phyloP scores from a whole-genome alignment of 2,113 vertebrate species.

The Catharus minimus region DNA sequence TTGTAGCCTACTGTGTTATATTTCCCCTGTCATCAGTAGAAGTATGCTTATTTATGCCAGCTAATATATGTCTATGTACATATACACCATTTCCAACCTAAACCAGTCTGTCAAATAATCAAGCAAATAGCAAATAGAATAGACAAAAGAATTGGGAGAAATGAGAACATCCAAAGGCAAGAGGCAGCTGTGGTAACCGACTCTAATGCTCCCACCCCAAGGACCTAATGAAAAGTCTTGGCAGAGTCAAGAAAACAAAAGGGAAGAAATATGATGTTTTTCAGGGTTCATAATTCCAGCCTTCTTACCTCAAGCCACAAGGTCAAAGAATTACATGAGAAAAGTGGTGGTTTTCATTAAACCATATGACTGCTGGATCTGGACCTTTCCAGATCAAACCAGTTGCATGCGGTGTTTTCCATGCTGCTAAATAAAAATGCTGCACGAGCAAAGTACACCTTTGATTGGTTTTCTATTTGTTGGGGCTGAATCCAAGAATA shows the following conservation, averaged over 20 bases:
- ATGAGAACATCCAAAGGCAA: not conserved
- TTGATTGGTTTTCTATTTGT: not conserved
- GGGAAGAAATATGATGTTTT: not conserved
- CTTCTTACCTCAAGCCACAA: not conserved
- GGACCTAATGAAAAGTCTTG: not conserved
- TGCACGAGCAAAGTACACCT: not conserved
- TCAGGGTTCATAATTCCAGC: not conserved
- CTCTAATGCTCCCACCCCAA: not conserved
- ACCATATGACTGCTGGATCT: rapidly evolving
- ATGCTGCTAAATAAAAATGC: not conserved
- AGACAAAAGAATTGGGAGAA: not conserved
- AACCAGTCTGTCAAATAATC: not conserved
- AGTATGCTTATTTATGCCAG: not conserved
- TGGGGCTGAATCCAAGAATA: not conserved
- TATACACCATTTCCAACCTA: not conserved
- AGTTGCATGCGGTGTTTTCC: not conserved
- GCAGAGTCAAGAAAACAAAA: not conserved
- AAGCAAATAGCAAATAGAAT: not conserved
- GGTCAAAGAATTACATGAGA: not conserved
- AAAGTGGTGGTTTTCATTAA: not conserved
- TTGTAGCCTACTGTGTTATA: not conserved
- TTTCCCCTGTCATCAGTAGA: not conserved
- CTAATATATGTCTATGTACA: not conserved
- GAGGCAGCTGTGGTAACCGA: rapidly evolving
- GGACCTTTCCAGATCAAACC: not conserved